Percentiles rank a stretch among this genome's conserved stretches.
Evolutionary conservation across 2,113 vertebrate species (phyloP).

Genomic region (Nycticryphes semicollaris): DNA sequence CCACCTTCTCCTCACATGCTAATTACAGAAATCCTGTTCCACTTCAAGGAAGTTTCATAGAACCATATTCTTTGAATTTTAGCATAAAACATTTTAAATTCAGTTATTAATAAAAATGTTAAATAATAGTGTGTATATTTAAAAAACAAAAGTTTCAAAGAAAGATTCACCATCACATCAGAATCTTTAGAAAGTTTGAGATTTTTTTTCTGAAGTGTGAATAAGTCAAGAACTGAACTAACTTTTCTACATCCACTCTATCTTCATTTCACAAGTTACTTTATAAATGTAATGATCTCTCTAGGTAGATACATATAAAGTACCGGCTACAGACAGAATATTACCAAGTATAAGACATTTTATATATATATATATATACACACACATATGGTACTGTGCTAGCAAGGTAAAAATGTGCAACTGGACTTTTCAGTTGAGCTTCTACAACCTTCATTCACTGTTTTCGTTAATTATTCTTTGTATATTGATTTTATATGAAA

Average conservation of each 20-base stretch:
- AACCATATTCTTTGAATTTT: neutral
- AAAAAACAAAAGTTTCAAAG: neutral
- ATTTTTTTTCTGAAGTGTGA: neutral
- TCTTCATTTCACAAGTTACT: neutral
- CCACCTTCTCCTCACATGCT: neutral
- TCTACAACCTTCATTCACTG: neutral
- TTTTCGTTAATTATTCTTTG: neutral
- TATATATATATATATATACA: too few relatives aligned
- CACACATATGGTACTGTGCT: neutral
- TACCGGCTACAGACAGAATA: neutral
- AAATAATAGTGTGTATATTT: neutral
- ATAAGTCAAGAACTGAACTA: neutral
- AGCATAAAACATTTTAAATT: neutral
- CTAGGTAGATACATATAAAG: neutral
- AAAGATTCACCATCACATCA: neutral
- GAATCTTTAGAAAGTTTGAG: neutral
- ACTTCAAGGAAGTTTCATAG: neutral
- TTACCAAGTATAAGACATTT: neutral
- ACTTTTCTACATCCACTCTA: neutral
- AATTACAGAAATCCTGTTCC: neutral
- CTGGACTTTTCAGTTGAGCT: neutral
- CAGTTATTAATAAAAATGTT: neutral
- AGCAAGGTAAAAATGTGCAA: neutral
- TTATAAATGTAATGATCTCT: neutral
- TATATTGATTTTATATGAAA: neutral